Conservation (phyloP, 2,113 vertebrate species). For the Myiagra hebetior region DNA sequence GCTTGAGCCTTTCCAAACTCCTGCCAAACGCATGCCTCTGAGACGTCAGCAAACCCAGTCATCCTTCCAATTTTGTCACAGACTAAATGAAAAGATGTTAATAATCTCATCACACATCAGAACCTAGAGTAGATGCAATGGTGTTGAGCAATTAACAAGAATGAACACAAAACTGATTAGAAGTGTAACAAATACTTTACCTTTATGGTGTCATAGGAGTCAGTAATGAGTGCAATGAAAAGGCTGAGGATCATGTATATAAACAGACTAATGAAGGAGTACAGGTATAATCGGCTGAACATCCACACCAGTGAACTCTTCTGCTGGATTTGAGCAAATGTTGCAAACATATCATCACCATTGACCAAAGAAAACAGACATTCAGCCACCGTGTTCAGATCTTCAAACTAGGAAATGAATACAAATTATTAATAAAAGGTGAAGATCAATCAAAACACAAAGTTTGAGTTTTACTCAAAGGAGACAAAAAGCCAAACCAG, state of each 20-base stretch:
- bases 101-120: background rate
- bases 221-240: slow-evolving; percentile 96
- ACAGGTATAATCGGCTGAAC: slow-evolving; percentile 91
- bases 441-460: background rate
- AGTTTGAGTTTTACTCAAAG: background rate
- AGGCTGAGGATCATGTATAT: slow-evolving; percentile 99
- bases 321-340: slow-evolving; percentile 91
- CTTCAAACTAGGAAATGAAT: slow-evolving; percentile 82
- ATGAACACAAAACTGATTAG: background rate
- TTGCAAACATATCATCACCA: slow-evolving; percentile 98
- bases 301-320: slow-evolving; percentile 91
- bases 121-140: background rate
- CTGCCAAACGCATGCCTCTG: background rate
- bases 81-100: background rate
- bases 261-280: slow-evolving; percentile 96
- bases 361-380: slow-evolving; percentile 96
- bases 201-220: slow-evolving; percentile 96
- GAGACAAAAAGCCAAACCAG: background rate
- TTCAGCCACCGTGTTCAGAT: slow-evolving; percentile 89
- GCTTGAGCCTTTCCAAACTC: background rate
- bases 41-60: background rate
- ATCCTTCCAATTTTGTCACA: background rate
- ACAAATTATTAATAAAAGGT: background rate
- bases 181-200: slow-evolving; percentile 64
- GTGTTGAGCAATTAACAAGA: background rate